Conservation (phyloP, 1,140 invertebrate genomes). For the Triops longicaudatus region DNA sequence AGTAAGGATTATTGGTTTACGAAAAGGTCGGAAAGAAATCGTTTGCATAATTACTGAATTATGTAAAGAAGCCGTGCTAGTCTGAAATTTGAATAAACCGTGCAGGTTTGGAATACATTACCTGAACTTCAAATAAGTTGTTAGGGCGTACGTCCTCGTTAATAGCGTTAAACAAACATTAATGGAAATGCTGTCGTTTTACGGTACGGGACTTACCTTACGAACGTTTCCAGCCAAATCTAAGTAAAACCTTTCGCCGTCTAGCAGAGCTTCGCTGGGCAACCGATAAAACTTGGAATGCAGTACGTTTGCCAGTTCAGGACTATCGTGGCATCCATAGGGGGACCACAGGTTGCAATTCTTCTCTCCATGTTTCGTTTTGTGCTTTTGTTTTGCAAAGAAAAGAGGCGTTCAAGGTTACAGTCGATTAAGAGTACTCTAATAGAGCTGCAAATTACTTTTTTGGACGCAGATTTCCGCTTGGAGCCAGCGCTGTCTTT, state of each 20-base stretch:
- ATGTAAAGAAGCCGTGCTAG: too few relatives aligned
- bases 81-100: too few relatives aligned
- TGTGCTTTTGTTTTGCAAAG: neutral
- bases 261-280: conserved; percentile 70
- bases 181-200: too few relatives aligned
- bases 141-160: too few relatives aligned
- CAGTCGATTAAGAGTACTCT: neutral
- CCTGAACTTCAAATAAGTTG: too few relatives aligned
- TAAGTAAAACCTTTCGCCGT: conserved; percentile 87
- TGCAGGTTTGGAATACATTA: too few relatives aligned
- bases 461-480: neutral
- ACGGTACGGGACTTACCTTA: conserved; percentile 47
- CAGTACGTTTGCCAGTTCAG: conserved; percentile 70
- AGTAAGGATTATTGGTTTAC: neutral
- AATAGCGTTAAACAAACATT: too few relatives aligned
- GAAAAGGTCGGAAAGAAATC: too few relatives aligned
- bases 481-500: conserved; percentile 6
- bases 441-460: neutral
- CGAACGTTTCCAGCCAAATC: conserved; percentile 93
- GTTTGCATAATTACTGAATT: too few relatives aligned
- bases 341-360: conserved; percentile 48
- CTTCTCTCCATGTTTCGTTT: conserved; percentile 19
- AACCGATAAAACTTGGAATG: conserved; percentile 72
- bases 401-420: neutral
- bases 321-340: conserved; percentile 81